Percentiles rank a stretch among this genome's conserved stretches.
Evolutionary conservation across 2,888 invertebrate genomes (phyloP).

Genomic region (Allophyes oxyacanthae): DNA sequence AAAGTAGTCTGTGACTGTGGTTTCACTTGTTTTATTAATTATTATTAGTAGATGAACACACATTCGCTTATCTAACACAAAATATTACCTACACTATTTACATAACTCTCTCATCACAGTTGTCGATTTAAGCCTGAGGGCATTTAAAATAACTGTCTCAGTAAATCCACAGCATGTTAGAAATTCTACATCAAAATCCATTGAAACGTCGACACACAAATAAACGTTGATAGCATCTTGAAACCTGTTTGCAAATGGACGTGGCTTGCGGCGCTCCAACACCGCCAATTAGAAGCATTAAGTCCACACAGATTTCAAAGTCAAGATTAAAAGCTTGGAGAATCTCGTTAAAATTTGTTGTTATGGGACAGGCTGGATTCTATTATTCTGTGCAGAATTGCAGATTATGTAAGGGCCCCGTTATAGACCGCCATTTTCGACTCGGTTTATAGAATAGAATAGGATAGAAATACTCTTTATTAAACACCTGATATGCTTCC

Average conservation of each 20-base stretch:
- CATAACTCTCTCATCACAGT: constrained; percentile 41
- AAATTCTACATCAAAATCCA: constrained; percentile 43
- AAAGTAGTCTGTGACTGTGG: too few relatives aligned
- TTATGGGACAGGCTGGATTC: constrained; percentile 4
- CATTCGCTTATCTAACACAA: constrained; percentile 21
- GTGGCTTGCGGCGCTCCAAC: constrained; percentile 52
- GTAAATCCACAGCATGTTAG: constrained; percentile 26
- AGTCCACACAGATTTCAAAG: constrained; percentile 56
- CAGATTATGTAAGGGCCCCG: neutral
- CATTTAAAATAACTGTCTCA: constrained; percentile 31
- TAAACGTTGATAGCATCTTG: constrained; percentile 52
- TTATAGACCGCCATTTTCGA: neutral
- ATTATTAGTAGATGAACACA: constrained; percentile 6
- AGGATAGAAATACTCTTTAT: too few relatives aligned
- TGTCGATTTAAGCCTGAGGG: constrained; percentile 35
- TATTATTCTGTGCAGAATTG: neutral
- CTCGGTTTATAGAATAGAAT: too few relatives aligned
- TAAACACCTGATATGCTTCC: too few relatives aligned
- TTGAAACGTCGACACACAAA: constrained; percentile 48
- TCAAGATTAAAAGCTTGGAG: constrained; percentile 54
- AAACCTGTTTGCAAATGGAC: constrained; percentile 48
- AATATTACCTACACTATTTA: constrained; percentile 33
- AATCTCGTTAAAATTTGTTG: constrained; percentile 20
- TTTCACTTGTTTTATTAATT: too few relatives aligned
- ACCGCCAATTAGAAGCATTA: constrained; percentile 55